Percentiles rank a stretch among this genome's conserved stretches.
Evolutionary conservation across 2,888 invertebrate genomes (phyloP).

Genomic region (Dryococelus australis): DNA sequence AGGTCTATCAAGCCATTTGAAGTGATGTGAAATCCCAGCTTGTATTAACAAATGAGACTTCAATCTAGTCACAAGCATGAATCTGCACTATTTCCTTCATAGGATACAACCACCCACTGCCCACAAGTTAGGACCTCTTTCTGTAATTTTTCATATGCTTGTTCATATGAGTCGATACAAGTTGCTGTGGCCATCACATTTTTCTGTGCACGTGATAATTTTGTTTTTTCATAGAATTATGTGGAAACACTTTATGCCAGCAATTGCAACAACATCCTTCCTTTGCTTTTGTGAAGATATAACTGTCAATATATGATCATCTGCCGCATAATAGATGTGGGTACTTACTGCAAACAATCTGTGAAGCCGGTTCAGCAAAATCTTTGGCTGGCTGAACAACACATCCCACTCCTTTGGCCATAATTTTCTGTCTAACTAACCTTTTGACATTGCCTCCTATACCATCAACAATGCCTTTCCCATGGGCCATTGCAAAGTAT

Average conservation of each 20-base stretch:
- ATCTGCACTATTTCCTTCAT: too few relatives aligned
- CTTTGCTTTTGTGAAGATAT: not conserved
- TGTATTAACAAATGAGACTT: too few relatives aligned
- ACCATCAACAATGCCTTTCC: too few relatives aligned
- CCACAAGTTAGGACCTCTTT: too few relatives aligned
- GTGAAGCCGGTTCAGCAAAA: not conserved
- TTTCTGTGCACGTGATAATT: too few relatives aligned
- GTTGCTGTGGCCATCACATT: too few relatives aligned
- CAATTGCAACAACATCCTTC: not conserved
- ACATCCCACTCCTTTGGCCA: not conserved
- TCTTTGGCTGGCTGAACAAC: not conserved
- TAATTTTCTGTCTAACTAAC: not conserved
- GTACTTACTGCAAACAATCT: not conserved
- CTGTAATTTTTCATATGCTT: too few relatives aligned
- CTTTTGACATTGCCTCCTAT: not conserved
- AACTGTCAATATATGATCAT: not conserved
- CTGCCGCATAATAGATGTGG: not conserved
- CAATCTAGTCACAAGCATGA: too few relatives aligned
- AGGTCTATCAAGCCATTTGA: too few relatives aligned
- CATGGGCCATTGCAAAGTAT: not conserved
- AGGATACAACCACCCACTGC: too few relatives aligned
- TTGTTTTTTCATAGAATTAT: not conserved
- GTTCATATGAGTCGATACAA: too few relatives aligned
- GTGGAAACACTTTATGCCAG: not conserved
- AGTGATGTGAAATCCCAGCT: too few relatives aligned